phyloP scores from a whole-genome alignment of 2,888 invertebrate species.

The Pachydiplax longipennis region DNA sequence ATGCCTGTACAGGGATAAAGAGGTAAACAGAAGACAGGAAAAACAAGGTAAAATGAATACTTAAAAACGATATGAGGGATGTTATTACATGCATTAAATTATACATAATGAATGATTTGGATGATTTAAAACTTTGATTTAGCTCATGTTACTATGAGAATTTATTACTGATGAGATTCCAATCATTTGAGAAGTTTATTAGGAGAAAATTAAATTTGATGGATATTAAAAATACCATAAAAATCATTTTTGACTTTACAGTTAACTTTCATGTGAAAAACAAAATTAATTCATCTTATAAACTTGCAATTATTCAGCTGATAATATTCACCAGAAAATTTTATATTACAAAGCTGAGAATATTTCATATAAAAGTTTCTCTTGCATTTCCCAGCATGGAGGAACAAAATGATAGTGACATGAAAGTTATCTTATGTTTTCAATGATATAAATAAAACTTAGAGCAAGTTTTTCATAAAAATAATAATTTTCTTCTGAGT shows the following conservation, averaged over 20 bases:
- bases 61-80: neutral
- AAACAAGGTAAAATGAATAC: neutral
- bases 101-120: neutral
- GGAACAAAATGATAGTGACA: constrained; percentile 16
- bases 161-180: neutral
- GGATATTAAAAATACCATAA: neutral
- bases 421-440: neutral
- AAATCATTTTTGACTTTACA: neutral
- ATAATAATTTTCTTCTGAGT: constrained; percentile 17
- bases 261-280: neutral
- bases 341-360: neutral
- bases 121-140: neutral
- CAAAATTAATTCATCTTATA: neutral
- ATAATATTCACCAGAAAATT: neutral
- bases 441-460: constrained; percentile 25
- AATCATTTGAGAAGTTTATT: neutral
- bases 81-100: neutral
- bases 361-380: constrained; percentile 11
- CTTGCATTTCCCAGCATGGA: neutral
- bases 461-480: constrained; percentile 27
- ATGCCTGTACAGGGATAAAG: no score
- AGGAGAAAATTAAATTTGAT: neutral
- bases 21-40: neutral
- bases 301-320: neutral
- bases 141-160: neutral